Conservation (phyloP, 2,113 vertebrate genomes). For the Forbesichthys papilliferus region DNA sequence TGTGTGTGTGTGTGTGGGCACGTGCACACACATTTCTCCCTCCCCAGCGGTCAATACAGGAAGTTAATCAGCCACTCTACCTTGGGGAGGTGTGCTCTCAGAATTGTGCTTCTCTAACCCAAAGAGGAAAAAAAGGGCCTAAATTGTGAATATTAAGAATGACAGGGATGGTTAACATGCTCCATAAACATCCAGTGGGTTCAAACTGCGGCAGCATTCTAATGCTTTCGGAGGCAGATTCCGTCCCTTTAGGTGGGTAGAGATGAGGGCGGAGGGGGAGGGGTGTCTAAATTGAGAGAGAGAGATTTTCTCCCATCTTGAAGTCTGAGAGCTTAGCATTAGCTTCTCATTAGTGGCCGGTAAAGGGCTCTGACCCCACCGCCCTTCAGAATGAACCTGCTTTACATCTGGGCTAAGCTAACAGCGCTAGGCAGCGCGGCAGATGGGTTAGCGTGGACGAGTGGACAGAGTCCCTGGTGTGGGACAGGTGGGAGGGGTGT, state of each 20-base stretch:
- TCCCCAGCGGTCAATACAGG: slow-evolving; percentile 85
- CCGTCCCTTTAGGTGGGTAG: slow-evolving; percentile 49
- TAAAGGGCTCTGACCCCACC: slow-evolving; percentile 58
- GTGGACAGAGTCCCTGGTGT: background rate
- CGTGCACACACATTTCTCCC: slow-evolving; percentile 54
- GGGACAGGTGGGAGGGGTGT: background rate
- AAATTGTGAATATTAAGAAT: slow-evolving; percentile 95
- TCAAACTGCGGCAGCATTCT: slow-evolving; percentile 88
- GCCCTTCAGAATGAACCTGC: slow-evolving; percentile 59
- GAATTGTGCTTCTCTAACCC: slow-evolving; percentile 84
- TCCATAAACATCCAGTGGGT: slow-evolving; percentile 88
- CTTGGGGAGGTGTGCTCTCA: slow-evolving; percentile 85
- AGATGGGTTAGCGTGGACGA: slow-evolving; percentile 8
- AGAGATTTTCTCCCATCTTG: slow-evolving; percentile 28
- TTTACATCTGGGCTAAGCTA: slow-evolving; percentile 34
- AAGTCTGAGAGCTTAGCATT: slow-evolving; percentile 62
- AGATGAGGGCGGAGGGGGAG: background rate
- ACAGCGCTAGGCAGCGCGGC: slow-evolving; percentile 27
- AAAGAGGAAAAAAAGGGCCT: slow-evolving; percentile 70
- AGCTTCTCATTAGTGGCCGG: slow-evolving; percentile 67
- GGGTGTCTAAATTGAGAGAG: slow-evolving; percentile 36
- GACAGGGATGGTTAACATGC: slow-evolving; percentile 92
- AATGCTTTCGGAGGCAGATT: slow-evolving; percentile 78
- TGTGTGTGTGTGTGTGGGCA: background rate
- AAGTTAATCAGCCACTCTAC: slow-evolving; percentile 84